A percentile compares a stretch with the other conserved stretches of the same genome.
phyloP scores from a whole-genome alignment of 2,888 invertebrate genomes.

The Linnaemya tessellans region DNA sequence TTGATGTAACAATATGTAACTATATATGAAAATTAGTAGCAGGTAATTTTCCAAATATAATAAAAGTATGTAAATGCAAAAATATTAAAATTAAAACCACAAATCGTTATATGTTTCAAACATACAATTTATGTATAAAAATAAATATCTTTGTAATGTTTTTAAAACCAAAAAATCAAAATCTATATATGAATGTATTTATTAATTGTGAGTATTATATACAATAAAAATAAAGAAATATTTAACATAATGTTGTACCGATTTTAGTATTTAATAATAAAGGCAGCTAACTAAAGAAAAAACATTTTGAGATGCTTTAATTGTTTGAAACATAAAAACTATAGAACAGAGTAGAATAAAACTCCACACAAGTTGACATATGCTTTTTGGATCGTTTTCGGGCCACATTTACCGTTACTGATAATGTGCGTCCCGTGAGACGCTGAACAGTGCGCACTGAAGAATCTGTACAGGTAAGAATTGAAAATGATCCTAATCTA shows the following conservation, averaged over 20 bases:
- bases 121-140: constrained; percentile 47
- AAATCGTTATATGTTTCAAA: constrained; percentile 35
- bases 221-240: constrained; percentile 46
- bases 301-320: not conserved
- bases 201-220: constrained; percentile 71
- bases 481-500: no score
- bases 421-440: no score
- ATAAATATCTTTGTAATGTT: constrained; percentile 32
- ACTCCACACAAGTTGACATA: no score
- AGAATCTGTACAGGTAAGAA: no score
- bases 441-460: no score
- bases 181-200: constrained; percentile 68
- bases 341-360: no score
- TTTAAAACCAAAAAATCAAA: constrained; percentile 49
- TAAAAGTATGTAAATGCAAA: not conserved
- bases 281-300: constrained; percentile 45
- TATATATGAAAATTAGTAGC: constrained; percentile 1
- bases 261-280: constrained; percentile 47
- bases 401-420: no score
- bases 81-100: not conserved
- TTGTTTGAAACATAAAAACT: no score
- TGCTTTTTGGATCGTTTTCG: no score
- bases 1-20: constrained; percentile 27
- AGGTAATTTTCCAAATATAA: constrained; percentile 7
- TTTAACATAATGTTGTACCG: constrained; percentile 54